Conservation (phyloP, 1,140 invertebrate species). For the Ridgeia piscesae region DNA sequence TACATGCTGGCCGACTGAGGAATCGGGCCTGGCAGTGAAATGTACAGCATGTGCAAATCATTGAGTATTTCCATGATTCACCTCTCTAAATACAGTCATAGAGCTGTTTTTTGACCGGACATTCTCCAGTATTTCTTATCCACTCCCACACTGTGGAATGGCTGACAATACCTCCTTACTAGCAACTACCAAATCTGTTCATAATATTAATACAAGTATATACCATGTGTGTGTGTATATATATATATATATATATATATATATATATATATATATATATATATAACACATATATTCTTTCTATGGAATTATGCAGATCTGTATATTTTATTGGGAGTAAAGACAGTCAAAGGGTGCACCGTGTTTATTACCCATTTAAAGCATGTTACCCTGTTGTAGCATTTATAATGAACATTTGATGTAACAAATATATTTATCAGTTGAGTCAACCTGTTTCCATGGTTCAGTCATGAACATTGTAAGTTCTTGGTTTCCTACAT, state of each 20-base stretch:
- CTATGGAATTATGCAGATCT: background rate
- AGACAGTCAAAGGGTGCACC: background rate
- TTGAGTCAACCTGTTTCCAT: background rate
- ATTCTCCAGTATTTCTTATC: background rate
- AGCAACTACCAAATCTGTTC: background rate
- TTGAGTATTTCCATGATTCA: background rate
- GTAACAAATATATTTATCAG: background rate
- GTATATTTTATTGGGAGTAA: background rate
- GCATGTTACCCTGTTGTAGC: too few species aligned
- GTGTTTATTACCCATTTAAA: background rate
- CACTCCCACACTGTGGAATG: background rate
- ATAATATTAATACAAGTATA: background rate
- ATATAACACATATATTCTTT: background rate
- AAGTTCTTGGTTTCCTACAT: too few species aligned
- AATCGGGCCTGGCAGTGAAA: background rate
- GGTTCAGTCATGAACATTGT: background rate
- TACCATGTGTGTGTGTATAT: background rate
- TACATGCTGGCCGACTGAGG: background rate
- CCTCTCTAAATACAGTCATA: background rate
- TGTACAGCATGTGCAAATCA: background rate
- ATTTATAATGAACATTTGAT: background rate
- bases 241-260: background rate
- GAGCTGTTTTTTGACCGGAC: background rate
- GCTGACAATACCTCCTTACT: background rate
- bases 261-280: too few species aligned